Base-by-base conservation (phyloP, 2,888 invertebrate genomes). In the Bhutanitis thaidina region DNA sequence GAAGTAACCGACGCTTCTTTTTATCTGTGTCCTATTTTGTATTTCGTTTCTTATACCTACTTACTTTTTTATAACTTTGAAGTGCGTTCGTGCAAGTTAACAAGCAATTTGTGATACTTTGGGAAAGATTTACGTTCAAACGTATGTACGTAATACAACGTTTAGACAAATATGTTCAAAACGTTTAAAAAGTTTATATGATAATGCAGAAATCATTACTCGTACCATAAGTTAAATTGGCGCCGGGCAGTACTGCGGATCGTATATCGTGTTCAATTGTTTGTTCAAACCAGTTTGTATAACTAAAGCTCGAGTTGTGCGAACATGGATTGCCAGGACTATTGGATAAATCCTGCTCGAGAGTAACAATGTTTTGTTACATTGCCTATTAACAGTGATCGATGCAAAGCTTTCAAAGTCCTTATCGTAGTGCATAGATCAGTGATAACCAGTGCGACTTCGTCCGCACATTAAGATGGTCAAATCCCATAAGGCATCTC, bases 231-330 rank as follows among this genome's bases (percentile, higher is more conserved):
- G 43, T 45, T 52, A 52, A 47, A 52, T 52, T 52, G 52, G 52
- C 47, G 47, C 52, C 47, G 39, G 38, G 12, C 38, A 43, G 14
- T 47, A 35, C 46, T 20, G 32, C 38, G 37, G 43, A 47, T 47
- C 36, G 46, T 52, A 46, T 47, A 43, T 38, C 47, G 47, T 25
- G 34, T 47, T 47, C 43, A 43, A 47, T 47, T 47, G 47, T 52
- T 52, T 47, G 52, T 47, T 52, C 43, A 52, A 52, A 52, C 52
- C 52, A 47, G 52, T 52, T 51, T 39, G 39, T 52, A 47, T 27
- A 20, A 41, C 43, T 34, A 32, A 41, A 35, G 43, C 34, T 36
- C 10, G 35, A 47, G 52, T 47, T 43, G 38, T 44, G 27, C 32
- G 34, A 43, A 27, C 47, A 43, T 13, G 35, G 41, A 43, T 52